Percentiles rank a stretch among this genome's conserved stretches.
Evolutionary conservation across 2,888 invertebrate genomes (phyloP).

Genomic region (Chrysina gloriosa): DNA sequence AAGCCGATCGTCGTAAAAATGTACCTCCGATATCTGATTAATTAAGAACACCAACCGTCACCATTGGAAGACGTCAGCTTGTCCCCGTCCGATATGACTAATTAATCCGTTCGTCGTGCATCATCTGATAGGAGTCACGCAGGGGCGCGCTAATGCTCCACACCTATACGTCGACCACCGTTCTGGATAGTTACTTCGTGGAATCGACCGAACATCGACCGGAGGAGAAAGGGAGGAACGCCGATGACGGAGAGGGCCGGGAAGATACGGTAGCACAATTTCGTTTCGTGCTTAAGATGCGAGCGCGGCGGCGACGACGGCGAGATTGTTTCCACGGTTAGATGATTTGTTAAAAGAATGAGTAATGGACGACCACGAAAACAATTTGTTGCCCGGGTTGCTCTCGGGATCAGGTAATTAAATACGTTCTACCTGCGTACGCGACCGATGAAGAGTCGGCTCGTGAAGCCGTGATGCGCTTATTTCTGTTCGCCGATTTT

Average conservation of each 20-base stretch:
- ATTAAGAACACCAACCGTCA: slow-evolving; percentile 6
- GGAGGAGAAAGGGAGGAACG: neutral
- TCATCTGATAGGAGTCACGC: slow-evolving; percentile 33
- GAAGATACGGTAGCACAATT: slow-evolving; percentile 51
- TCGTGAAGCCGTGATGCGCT: no score
- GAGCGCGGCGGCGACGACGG: slow-evolving; percentile 44
- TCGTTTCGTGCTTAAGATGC: slow-evolving; percentile 55
- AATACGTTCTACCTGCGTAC: slow-evolving; percentile 47
- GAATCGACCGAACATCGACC: neutral
- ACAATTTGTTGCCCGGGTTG: slow-evolving; percentile 54
- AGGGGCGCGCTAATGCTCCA: slow-evolving; percentile 25
- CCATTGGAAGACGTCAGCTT: slow-evolving; percentile 4
- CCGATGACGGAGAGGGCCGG: slow-evolving; percentile 27
- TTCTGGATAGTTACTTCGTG: neutral
- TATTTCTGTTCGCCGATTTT: no score
- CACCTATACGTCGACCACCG: slow-evolving; percentile 6
- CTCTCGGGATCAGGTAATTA: slow-evolving; percentile 52
- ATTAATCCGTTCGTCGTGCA: slow-evolving; percentile 25
- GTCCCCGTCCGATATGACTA: slow-evolving; percentile 24
- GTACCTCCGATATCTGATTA: slow-evolving; percentile 9
- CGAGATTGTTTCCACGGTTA: slow-evolving; percentile 56
- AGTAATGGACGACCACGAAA: slow-evolving; percentile 58
- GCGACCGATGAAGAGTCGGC: no score
- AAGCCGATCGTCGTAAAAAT: slow-evolving; percentile 21
- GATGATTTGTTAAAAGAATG: slow-evolving; percentile 59